Base-by-base conservation (phyloP, 1,140 invertebrate species). In the Rhyacophila brunnea region DNA sequence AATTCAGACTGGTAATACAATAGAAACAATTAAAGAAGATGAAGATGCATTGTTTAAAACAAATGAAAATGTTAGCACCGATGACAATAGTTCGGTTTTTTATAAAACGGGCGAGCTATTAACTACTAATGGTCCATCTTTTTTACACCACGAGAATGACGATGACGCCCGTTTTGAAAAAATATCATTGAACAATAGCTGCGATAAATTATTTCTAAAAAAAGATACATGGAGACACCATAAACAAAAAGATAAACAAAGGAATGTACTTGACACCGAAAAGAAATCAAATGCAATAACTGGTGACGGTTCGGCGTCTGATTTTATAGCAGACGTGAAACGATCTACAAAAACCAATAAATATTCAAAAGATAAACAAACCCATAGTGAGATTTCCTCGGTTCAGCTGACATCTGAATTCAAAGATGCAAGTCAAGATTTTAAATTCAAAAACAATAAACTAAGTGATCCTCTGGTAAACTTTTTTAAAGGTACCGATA, bases 401-500 rank as follows among this genome's bases (percentile, higher is more conserved):
- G 70, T 78, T 79, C 77, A 78, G 75, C 64, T 70, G 68, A 69
- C 69, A 68, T 72, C 75, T 79, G 77, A 79, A 77, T 75, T 71
- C 63, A 63, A 70, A 72, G 74, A 73, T 76, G 76, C 64, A 79
- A 79, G 74, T 79, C 76, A 71, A 57, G 69, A 66, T 72, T 71
- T 20, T 14, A 19, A 42, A 47, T 36, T 3, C 9, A 9, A 28
- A 28, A 28, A 9, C 23, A 28, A 9, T 28, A 28, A 28, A 28
- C 23, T 9, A 28, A 28, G 9, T 28, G 9, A 28, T 5, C 23
- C 23, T 3, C 9, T 28, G 23, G 9, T 28, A 28, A 28, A 3
- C 9, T 28, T 9, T 28, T 28, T 28, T 9, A 49, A 49, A 34
- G 23, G 32, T 47, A 48, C 43, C 13, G 45, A 35, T 48, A 44